These are phyloP conservation scores for Bombycilla garrulus DNA, from an alignment of 2,113 vertebrate species.

Conservation along the genomic window DNA sequence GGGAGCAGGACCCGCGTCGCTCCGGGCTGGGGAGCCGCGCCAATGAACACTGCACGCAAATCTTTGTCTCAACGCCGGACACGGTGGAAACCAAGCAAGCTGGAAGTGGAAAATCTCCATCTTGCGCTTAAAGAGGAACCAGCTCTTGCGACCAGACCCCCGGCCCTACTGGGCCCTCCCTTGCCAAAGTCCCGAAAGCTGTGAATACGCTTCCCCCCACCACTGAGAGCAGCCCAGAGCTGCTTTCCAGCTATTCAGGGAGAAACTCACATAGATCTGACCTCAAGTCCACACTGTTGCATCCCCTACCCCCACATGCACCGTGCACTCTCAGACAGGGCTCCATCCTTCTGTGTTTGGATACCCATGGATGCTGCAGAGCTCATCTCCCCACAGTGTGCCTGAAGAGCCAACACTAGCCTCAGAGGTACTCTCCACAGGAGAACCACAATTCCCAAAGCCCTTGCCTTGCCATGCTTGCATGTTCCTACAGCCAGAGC, in stretches of 20 bases:
- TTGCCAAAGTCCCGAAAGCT: neutral
- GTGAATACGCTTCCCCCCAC: neutral
- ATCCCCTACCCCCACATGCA: fast-evolving
- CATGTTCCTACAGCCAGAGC: neutral
- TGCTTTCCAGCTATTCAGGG: neutral
- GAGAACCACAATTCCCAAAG: neutral
- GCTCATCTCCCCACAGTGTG: fast-evolving
- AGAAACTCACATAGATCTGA: fast-evolving
- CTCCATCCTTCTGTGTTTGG: neutral
- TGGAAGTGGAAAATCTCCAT: neutral
- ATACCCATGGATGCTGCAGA: too few relatives aligned
- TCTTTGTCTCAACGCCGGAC: fast-evolving
- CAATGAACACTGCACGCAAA: fast-evolving
- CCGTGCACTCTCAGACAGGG: neutral
- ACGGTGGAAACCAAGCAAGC: neutral
- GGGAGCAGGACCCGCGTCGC: neutral
- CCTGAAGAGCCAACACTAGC: neutral
- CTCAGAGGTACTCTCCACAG: neutral
- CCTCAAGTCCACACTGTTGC: neutral
- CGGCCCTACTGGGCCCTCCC: too few relatives aligned
- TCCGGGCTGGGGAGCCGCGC: neutral
- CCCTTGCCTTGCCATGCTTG: neutral
- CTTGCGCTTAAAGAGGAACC: neutral
- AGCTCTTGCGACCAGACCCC: too few relatives aligned
- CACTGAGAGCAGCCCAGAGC: neutral